Base-by-base conservation (phyloP, 2,113 vertebrate species). In the Takifugu bimaculatus region DNA sequence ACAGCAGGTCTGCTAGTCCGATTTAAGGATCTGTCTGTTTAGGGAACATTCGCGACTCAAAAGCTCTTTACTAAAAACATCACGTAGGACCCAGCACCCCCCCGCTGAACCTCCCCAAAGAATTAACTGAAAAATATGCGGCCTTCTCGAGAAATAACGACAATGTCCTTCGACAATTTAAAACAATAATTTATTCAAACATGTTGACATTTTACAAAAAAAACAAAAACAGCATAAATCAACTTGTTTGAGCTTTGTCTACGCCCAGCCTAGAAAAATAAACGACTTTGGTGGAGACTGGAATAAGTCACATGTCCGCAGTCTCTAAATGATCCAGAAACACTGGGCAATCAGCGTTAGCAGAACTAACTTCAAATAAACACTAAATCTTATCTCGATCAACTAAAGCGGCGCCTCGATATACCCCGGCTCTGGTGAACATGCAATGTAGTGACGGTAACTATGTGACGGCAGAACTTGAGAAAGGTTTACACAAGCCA, bases 181-280 rank as follows among this genome's bases (percentile, higher is more conserved):
- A 27, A 68, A 82, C 72, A 85, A 86, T 82, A 84, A 84, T 85
- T 87, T 87, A 87, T 87, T 87, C 48, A 50, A n/a, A 64, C 54
- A 56, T 68, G 54, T 58, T 72, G 47, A 77, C 72, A 71, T 68
- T 59, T 72, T 63, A 77, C 69, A 72, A 81, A 81, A 76, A 76
- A 59, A 52, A 26, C 83, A 65, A 65, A 43, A 26, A 32, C 26
- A 49, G 28, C 6, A 83, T 62, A 65, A 27, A 20, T 26, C 39
- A 52, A 47, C 10, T 43, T 29, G 51, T 60, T 50, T 59, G 50
- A 59, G 74, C n/a, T 42, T 47, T 29, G 7, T 11, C 50, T 25
- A 74, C 61, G 65, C 39, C 39, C 1, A 60, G 60, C 68, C 26
- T 69, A 28, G 50, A 50, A 3, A 72, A 53, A 43, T 39, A 73